Evolutionary conservation across 1,140 invertebrate genomes (phyloP).

Genomic region (Meloidogyne floridensis): DNA sequence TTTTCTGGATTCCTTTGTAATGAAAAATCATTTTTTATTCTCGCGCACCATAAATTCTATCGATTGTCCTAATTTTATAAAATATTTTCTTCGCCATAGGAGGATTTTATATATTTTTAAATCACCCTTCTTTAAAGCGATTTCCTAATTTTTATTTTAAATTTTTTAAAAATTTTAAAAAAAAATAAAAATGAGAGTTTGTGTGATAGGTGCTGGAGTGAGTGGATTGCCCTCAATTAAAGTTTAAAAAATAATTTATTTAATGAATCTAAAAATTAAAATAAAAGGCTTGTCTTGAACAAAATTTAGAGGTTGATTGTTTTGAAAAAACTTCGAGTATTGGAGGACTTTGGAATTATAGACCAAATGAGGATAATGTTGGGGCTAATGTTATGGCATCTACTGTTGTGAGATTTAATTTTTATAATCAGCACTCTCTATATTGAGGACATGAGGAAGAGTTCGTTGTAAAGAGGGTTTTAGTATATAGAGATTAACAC

Average conservation of each 20-base stretch:
- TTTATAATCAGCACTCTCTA: neutral
- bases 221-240: slow-evolving; percentile 69
- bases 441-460: too few species aligned
- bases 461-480: too few species aligned
- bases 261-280: slow-evolving; percentile 9
- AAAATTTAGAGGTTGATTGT: slow-evolving; percentile 67
- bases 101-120: too few species aligned
- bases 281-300: slow-evolving; percentile 67
- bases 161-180: neutral
- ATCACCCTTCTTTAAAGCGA: too few species aligned
- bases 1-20: too few species aligned
- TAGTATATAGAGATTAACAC: too few species aligned
- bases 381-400: slow-evolving; percentile 67
- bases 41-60: too few species aligned
- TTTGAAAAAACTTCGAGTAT: slow-evolving; percentile 68
- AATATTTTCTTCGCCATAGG: too few species aligned
- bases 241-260: slow-evolving; percentile 8
- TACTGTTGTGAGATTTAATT: slow-evolving; percentile 59
- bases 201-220: slow-evolving; percentile 68
- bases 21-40: too few species aligned
- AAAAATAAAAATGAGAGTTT: slow-evolving; percentile 50
- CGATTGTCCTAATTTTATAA: too few species aligned
- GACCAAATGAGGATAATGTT: slow-evolving; percentile 55
- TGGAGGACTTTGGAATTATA: slow-evolving; percentile 71
- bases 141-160: neutral